Conservation (phyloP, 2,113 vertebrate genomes). For the Seriola rivoliana region DNA sequence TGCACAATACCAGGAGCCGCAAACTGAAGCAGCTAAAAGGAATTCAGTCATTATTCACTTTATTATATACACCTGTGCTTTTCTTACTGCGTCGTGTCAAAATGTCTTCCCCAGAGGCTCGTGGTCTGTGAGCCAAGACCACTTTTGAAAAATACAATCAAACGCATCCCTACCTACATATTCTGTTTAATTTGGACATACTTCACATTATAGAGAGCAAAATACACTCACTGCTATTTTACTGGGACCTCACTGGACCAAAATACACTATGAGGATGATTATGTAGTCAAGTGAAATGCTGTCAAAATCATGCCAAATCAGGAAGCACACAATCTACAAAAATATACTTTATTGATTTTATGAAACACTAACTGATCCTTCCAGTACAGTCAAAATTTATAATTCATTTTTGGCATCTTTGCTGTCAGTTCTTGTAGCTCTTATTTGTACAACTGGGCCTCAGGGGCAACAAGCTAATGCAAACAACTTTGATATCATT, state of each 20-base stretch:
- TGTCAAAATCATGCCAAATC: not conserved
- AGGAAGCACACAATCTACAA: not conserved
- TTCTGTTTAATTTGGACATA: not conserved
- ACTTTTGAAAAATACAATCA: not conserved
- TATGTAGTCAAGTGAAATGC: not conserved
- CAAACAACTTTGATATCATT: slow-evolving; percentile 46
- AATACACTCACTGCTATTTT: not conserved
- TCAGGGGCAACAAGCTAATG: slow-evolving; percentile 2
- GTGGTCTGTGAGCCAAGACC: no score
- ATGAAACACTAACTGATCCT: not conserved
- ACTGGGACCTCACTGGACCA: not conserved
- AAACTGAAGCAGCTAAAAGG: not conserved
- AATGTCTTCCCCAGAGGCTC: no score
- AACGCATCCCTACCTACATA: no score
- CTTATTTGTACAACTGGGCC: not conserved
- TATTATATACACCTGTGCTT: no score
- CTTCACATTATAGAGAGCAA: not conserved
- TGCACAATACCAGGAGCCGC: not conserved
- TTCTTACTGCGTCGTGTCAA: no score
- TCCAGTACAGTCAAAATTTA: not conserved
- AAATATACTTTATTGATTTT: not conserved
- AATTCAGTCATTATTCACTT: no score
- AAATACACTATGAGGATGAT: not conserved
- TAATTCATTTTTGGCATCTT: not conserved
- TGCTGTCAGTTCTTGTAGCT: not conserved